A percentile compares a stretch with the other conserved stretches of the same genome.
Evolutionary conservation across 2,888 invertebrate genomes (phyloP).

Genomic region (Allygus modestus): DNA sequence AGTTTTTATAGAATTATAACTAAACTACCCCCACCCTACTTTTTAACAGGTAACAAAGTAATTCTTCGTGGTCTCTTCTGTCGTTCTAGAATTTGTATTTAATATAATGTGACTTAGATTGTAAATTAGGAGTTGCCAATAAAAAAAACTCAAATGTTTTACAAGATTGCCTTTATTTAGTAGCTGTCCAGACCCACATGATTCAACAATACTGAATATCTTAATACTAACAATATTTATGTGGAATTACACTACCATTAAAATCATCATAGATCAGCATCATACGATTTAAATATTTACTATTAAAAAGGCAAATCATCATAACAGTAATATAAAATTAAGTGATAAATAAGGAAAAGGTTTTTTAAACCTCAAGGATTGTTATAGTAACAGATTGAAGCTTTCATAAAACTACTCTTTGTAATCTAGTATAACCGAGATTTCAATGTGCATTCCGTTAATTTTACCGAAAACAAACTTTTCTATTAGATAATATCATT

Average conservation of each 20-base stretch:
- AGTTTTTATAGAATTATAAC: no score
- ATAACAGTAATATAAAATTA: neutral
- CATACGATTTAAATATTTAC: neutral
- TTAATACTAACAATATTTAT: constrained; percentile 40
- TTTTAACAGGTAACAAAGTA: no score
- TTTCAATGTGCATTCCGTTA: neutral
- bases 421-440: neutral
- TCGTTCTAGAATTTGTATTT: no score
- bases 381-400: neutral
- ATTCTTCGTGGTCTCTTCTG: no score
- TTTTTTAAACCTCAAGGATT: constrained; percentile 9
- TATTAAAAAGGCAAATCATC: constrained; percentile 13
- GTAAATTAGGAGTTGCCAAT: no score
- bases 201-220: constrained; percentile 46
- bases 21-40: no score
- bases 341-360: neutral
- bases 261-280: constrained; percentile 30
- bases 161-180: constrained; percentile 49
- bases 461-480: neutral
- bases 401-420: constrained; percentile 6
- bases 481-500: neutral
- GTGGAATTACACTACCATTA: constrained; percentile 14
- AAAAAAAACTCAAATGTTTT: neutral
- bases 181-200: constrained; percentile 44
- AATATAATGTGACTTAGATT: no score